A percentile compares a stretch with the other conserved stretches of the same genome.
phyloP scores from a whole-genome alignment of 64 coral and sea anemone genomes.

The Pocillopora damicornis region DNA sequence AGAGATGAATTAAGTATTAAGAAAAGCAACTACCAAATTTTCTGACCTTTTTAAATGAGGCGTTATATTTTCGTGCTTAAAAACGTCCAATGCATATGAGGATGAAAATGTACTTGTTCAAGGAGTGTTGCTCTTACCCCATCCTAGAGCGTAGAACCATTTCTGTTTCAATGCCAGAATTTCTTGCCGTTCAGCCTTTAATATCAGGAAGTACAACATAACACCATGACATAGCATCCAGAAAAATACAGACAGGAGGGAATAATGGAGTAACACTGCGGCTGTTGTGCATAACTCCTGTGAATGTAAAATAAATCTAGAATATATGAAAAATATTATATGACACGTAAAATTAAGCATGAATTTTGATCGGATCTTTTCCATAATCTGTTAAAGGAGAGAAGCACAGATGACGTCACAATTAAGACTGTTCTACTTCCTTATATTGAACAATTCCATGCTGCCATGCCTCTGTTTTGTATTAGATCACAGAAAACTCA shows the following conservation, averaged over 20 bases:
- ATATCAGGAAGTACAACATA: slow-evolving; percentile 49
- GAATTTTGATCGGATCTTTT: no score
- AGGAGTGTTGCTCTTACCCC: slow-evolving; percentile 40
- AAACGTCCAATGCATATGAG: no score
- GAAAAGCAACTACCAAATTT: background rate
- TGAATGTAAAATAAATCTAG: background rate
- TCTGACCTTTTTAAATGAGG: background rate
- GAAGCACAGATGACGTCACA: no score
- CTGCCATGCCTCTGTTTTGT: no score
- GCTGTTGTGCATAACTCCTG: slow-evolving; percentile 38
- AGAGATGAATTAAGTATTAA: background rate
- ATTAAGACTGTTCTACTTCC: no score
- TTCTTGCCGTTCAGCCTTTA: slow-evolving; percentile 31
- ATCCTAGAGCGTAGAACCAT: slow-evolving; percentile 54
- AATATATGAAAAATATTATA: background rate
- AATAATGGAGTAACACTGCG: slow-evolving; percentile 55
- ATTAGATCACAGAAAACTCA: no score
- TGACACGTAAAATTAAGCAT: no score
- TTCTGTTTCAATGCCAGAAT: slow-evolving; percentile 37
- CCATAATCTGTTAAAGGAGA: no score
- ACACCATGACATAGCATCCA: slow-evolving; percentile 65
- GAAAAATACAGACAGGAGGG: slow-evolving; percentile 45
- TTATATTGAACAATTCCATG: no score
- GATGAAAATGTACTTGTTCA: no score
- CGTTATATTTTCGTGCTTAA: background rate